A percentile compares a stretch with the other conserved stretches of the same genome.
Evolutionary conservation across 2,113 vertebrate genomes (phyloP).

Genomic region (Stigmatopora argus): DNA sequence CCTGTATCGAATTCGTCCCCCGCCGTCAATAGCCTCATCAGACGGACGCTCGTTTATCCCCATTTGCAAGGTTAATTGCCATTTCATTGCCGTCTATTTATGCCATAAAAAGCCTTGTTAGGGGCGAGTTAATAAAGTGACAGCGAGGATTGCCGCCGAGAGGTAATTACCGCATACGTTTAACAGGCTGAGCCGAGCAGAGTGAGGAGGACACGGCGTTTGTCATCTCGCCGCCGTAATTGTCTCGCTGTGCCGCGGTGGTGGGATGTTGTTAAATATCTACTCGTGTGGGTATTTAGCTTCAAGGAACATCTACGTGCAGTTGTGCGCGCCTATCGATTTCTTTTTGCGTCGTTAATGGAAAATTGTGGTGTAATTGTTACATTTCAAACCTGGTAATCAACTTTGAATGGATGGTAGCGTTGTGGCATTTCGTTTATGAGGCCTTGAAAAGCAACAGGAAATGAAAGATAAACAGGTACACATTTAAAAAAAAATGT

Average conservation of each 20-base stretch:
- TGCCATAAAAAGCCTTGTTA: constrained; percentile 66
- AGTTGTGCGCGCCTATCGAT: not conserved
- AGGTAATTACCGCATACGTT: constrained; percentile 69
- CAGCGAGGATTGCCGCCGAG: constrained; percentile 57
- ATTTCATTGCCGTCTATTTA: constrained; percentile 71
- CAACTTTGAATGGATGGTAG: too few species aligned
- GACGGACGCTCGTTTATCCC: constrained; percentile 65
- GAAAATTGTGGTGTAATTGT: not conserved
- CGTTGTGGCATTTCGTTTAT: too few species aligned
- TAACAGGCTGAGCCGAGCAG: constrained; percentile 45
- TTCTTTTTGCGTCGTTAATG: not conserved
- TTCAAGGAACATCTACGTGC: constrained; percentile 9
- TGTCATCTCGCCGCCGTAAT: constrained; percentile 59
- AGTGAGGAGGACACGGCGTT: constrained; percentile 47
- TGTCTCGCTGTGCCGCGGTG: constrained; percentile 52
- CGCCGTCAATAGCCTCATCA: constrained; percentile 58
- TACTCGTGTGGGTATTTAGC: constrained; percentile 42
- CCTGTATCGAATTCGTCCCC: constrained; percentile 17
- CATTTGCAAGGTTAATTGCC: constrained; percentile 74
- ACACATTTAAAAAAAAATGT: too few species aligned
- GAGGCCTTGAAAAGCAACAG: too few species aligned
- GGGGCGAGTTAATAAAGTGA: constrained; percentile 64
- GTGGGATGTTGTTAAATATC: constrained; percentile 48
- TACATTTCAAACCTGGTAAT: not conserved
- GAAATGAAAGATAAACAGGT: too few species aligned